Base-by-base conservation (phyloP, 2,797 vertebrate genomes). In the Acestrorhynchus altus region DNA sequence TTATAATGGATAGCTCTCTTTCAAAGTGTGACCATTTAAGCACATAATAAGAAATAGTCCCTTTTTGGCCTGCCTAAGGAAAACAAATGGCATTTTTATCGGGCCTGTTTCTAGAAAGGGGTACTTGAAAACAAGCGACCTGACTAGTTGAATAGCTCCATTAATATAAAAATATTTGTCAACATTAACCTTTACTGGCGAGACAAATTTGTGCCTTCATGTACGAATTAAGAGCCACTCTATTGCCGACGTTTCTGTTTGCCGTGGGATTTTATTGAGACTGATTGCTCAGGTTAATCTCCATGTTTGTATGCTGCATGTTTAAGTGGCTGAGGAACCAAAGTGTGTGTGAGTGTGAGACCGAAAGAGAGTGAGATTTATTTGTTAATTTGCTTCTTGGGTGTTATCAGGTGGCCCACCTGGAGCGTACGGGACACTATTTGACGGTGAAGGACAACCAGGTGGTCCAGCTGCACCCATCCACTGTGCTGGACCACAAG, bases 371-470 rank as follows among this genome's bases (percentile, higher is more conserved):
- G 59, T 8, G 57, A 63, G 78, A 83, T 84, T 83, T 83, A 80
- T 81, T 73, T 4, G 6, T 80, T 83, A 54, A 84, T 83, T 79
- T 82, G 79, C 42, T 64, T 74, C 26, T 79, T 22, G 60, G 56
- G 42, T 71, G 57, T 81, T 90, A 72, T 83, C 90, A 99, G 98
- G 93, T 99, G 76, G 98, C 98, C 73, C 97, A 99, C 89, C 92
- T 99, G 92, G 97, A 99, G 88, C 94, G 97, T 80, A 98, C 98
- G 0, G 98, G 98, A 56, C 98, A 99, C 88, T 99, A 99, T 91
- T 90, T 99, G 87, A 99, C 98, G 0, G 98, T 96, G 83, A 99
- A 99, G 91, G 98, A 99, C 90, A 99, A 99, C 95, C 98, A 99
- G 80, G 97, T 99, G 80, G 98, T 99, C 35, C 98, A 99, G 90